Evolutionary conservation across 2,113 vertebrate genomes (phyloP).

Genomic region (Hippocampus zosterae): DNA sequence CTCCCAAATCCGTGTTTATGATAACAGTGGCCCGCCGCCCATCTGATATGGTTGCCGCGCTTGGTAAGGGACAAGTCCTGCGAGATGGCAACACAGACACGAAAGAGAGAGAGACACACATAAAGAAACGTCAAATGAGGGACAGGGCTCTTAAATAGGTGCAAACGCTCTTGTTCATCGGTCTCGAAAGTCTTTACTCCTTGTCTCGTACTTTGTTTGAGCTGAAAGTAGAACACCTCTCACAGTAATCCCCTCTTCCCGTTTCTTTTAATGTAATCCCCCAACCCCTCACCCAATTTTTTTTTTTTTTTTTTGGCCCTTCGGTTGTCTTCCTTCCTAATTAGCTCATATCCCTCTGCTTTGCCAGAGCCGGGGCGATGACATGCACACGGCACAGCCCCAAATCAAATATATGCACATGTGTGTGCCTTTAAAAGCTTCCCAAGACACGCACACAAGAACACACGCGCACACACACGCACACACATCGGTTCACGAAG

Average conservation of each 20-base stretch:
- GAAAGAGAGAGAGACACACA: conserved; percentile 19
- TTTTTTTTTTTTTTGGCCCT: conserved; percentile 39
- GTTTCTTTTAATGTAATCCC: conserved; percentile 58
- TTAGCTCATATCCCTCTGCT: conserved; percentile 63
- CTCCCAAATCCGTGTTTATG: conserved; percentile 67
- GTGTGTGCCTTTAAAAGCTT: conserved; percentile 11
- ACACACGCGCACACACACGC: neutral
- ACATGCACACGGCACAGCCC: conserved; percentile 48
- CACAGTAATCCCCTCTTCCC: conserved; percentile 52
- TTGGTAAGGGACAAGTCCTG: conserved; percentile 39
- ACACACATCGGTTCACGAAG: neutral
- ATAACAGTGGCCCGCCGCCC: conserved; percentile 67
- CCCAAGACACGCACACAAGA: conserved; percentile 1
- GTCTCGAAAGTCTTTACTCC: conserved; percentile 11
- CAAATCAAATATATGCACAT: conserved; percentile 49
- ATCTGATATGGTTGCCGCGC: conserved; percentile 60
- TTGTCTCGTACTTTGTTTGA: conserved; percentile 24
- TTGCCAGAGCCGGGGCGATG: conserved; percentile 58
- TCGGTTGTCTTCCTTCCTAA: conserved; percentile 61
- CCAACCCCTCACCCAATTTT: conserved; percentile 1
- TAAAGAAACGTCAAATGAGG: neutral
- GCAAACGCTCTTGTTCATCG: conserved; percentile 11
- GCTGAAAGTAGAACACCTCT: conserved; percentile 42
- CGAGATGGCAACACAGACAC: conserved; percentile 33
- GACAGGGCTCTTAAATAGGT: conserved; percentile 23